These are phyloP conservation scores for Lepus americanus DNA, from an alignment of 2,113 vertebrate genomes.

Conservation along the genomic window DNA sequence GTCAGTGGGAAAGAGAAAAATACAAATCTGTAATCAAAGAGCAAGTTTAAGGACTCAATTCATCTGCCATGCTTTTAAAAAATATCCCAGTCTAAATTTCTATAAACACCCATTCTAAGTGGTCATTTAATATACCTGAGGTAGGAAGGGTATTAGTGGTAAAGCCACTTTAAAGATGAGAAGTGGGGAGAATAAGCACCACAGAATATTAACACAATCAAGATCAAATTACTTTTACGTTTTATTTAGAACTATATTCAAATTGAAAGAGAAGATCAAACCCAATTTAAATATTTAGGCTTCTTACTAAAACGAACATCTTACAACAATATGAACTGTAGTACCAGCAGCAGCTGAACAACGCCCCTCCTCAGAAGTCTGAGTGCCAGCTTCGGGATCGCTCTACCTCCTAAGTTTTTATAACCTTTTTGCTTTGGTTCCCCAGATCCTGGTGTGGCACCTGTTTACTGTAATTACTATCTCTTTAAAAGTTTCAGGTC, in stretches of 20 bases:
- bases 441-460: not conserved
- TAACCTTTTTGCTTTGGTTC: not conserved
- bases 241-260: conserved; percentile 67
- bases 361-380: not conserved
- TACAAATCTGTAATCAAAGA: conserved; percentile 16
- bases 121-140: conserved; percentile 2
- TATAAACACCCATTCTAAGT: conserved; percentile 31
- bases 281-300: not conserved
- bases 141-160: not conserved
- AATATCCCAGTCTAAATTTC: conserved; percentile 26
- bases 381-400: not conserved
- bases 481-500: conserved; percentile 2
- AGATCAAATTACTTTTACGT: conserved; percentile 26
- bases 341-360: not conserved
- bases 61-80: not conserved
- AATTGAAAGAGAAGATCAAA: conserved; percentile 11
- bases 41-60: conserved; percentile 28
- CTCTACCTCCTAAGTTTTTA: not conserved
- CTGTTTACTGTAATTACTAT: not conserved
- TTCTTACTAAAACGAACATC: conserved; percentile 28
- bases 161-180: conserved; percentile 45
- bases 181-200: not conserved
- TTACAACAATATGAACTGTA: conserved; percentile 15
- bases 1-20: conserved; percentile 24
- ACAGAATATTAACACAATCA: not conserved